A percentile compares a stretch with the other conserved stretches of the same genome.
These are phyloP conservation scores for Euplexia lucipara DNA, from an alignment of 2,888 invertebrate species.

Conservation along the genomic window DNA sequence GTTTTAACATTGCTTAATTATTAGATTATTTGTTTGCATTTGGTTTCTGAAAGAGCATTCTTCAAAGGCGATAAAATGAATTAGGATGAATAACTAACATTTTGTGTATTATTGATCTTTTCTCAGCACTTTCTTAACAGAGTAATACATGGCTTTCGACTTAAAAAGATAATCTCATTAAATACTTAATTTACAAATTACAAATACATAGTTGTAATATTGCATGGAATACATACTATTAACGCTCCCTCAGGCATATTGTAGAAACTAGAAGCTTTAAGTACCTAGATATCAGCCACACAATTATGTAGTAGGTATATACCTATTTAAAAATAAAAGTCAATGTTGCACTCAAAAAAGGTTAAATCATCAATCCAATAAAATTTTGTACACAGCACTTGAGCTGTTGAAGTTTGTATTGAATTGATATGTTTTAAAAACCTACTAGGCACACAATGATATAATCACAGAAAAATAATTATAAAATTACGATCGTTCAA, in stretches of 20 bases:
- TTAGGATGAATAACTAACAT: too few relatives aligned
- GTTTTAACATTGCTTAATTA: too few relatives aligned
- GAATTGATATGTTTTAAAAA: background rate
- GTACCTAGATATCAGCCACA: conserved; percentile 12
- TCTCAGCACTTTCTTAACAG: too few relatives aligned
- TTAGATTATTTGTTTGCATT: too few relatives aligned
- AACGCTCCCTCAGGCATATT: conserved; percentile 18
- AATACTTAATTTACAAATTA: background rate
- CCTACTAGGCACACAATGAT: conserved; percentile 8
- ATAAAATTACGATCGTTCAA: background rate
- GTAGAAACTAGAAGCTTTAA: background rate
- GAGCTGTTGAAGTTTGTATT: background rate
- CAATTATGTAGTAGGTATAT: too few relatives aligned
- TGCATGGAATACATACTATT: conserved; percentile 23
- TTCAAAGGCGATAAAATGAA: too few relatives aligned
- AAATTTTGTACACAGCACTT: conserved; percentile 6
- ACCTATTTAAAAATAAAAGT: too few relatives aligned
- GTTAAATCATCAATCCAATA: background rate
- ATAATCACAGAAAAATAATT: background rate
- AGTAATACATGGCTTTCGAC: too few relatives aligned
- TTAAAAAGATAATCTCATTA: background rate
- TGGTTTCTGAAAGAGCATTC: too few relatives aligned
- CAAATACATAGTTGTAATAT: background rate
- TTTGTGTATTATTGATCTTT: too few relatives aligned
- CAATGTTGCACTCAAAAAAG: conserved; percentile 3